These are phyloP conservation scores for Metopia argyrocephala DNA, from an alignment of 2,888 invertebrate genomes.

Conservation along the genomic window DNA sequence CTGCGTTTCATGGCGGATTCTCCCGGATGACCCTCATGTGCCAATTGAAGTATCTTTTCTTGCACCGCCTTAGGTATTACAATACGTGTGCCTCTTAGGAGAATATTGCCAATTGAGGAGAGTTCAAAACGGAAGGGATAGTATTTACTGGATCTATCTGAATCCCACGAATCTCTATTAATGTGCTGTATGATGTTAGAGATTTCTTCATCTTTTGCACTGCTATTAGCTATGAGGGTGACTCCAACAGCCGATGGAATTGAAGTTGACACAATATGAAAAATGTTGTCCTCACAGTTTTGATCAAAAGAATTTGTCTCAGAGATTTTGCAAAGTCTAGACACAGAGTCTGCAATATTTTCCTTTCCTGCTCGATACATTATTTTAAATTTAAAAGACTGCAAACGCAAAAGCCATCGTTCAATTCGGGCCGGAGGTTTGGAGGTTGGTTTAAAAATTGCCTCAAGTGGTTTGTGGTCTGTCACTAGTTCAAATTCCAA, in stretches of 20 bases:
- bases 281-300: conserved; percentile 46
- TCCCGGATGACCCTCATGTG: conserved; percentile 34
- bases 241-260: conserved; percentile 36
- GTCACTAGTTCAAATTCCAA: conserved; percentile 50
- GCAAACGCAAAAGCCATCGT: conserved; percentile 49
- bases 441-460: conserved; percentile 59
- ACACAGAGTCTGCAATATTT: conserved; percentile 51
- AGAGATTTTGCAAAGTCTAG: conserved; percentile 49
- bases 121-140: conserved; percentile 31
- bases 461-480: conserved; percentile 53
- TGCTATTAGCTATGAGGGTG: conserved; percentile 30
- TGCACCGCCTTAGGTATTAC: conserved; percentile 38
- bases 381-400: conserved; percentile 39
- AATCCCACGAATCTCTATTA: conserved; percentile 13
- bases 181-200: conserved; percentile 16
- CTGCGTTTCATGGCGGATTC: conserved; percentile 50
- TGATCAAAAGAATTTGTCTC: conserved; percentile 31
- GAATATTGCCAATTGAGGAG: conserved; percentile 14
- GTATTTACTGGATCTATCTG: conserved; percentile 26
- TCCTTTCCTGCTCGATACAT: conserved; percentile 43
- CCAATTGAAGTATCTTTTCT: conserved; percentile 7
- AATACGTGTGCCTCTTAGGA: conserved; percentile 33
- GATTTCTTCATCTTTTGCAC: conserved; percentile 41
- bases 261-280: conserved; percentile 38
- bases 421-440: conserved; percentile 56